Evolutionary conservation across 2,888 invertebrate species (phyloP).

Genomic region (Lydus trimaculatus): DNA sequence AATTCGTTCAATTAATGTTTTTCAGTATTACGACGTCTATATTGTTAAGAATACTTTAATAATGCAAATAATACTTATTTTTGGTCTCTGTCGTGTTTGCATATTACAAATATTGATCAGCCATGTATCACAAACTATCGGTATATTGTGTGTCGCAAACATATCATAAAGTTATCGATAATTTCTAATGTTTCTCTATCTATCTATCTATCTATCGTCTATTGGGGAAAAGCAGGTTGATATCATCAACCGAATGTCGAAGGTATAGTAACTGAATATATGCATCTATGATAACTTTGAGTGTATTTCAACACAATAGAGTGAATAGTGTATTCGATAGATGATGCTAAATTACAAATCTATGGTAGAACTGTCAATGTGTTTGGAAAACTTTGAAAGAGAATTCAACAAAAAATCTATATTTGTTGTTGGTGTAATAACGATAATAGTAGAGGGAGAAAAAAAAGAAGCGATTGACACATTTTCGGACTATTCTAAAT

Average conservation of each 20-base stretch:
- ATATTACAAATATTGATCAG: background rate
- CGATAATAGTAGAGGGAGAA: background rate
- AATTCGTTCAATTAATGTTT: background rate
- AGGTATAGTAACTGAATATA: background rate
- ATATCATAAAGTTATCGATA: background rate
- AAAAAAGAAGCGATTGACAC: background rate
- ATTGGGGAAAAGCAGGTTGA: background rate
- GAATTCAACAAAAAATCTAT: background rate
- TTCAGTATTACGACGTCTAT: background rate
- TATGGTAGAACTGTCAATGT: background rate
- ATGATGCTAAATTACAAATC: background rate
- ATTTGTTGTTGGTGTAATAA: background rate
- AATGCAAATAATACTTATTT: background rate
- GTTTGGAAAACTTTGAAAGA: background rate
- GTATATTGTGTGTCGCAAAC: background rate
- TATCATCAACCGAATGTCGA: background rate
- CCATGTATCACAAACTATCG: background rate
- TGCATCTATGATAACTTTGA: background rate
- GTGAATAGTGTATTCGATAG: background rate
- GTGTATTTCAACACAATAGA: background rate
- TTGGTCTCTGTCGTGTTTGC: background rate
- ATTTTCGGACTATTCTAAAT: background rate
- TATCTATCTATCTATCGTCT: background rate
- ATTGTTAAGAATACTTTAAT: background rate
- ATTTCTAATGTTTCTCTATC: background rate